Evolutionary conservation across 1,140 invertebrate genomes (phyloP).

Genomic region (Condylostylus longicornis): DNA sequence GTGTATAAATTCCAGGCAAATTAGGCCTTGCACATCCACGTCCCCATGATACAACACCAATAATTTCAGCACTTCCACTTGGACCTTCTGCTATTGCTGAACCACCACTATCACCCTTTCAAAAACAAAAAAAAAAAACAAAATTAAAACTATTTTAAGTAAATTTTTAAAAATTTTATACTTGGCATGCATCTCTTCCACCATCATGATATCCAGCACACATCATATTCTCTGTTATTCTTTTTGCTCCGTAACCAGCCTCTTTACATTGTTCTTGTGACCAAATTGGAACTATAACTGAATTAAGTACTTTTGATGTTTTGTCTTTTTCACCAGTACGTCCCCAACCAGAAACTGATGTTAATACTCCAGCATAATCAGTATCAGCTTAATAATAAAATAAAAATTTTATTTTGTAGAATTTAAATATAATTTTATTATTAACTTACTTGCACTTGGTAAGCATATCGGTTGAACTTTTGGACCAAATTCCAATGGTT

Average conservation of each 20-base stretch:
- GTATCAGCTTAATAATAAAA: constrained; percentile 10
- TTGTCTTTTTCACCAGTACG: constrained; percentile 45
- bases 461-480: constrained; percentile 53
- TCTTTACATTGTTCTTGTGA: constrained; percentile 38
- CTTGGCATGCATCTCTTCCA: constrained; percentile 56
- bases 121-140: constrained; percentile 7
- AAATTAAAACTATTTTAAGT: constrained; percentile 2
- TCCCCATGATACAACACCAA: constrained; percentile 64
- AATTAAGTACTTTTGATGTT: constrained; percentile 40
- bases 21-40: constrained; percentile 53
- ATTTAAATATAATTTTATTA: not conserved
- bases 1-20: constrained; percentile 61
- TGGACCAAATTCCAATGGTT: constrained; percentile 40
- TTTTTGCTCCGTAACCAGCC: constrained; percentile 36
- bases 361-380: constrained; percentile 45
- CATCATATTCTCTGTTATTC: constrained; percentile 58
- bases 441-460: constrained; percentile 30
- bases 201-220: constrained; percentile 59
- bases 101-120: constrained; percentile 40
- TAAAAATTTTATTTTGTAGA: not conserved
- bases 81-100: constrained; percentile 35
- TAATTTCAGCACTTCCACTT: constrained; percentile 34
- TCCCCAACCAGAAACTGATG: constrained; percentile 63
- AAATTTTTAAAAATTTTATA: constrained; percentile 22
- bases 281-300: constrained; percentile 44